Evolutionary conservation across 1,140 invertebrate genomes (phyloP).

Genomic region (Akabosia matsudoensis): DNA sequence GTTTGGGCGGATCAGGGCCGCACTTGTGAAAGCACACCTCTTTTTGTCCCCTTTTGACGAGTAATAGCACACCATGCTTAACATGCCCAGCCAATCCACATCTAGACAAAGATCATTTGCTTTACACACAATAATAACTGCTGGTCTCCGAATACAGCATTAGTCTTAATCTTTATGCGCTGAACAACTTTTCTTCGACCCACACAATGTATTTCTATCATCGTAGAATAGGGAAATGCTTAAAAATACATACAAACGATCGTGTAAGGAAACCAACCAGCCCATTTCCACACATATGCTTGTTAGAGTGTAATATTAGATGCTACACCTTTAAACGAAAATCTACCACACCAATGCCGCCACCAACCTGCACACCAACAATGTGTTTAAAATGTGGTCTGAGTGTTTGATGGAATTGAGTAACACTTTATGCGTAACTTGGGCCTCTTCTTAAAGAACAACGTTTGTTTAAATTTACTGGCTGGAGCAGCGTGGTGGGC

Average conservation of each 20-base stretch:
- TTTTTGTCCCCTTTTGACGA: constrained; percentile 11
- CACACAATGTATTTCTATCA: too few relatives aligned
- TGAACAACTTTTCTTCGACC: neutral
- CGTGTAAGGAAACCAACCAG: neutral
- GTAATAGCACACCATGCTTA: neutral
- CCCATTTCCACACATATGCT: neutral
- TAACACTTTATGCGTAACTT: too few relatives aligned
- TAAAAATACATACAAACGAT: neutral
- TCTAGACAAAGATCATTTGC: neutral
- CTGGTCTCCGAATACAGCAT: neutral
- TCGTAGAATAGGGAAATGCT: neutral
- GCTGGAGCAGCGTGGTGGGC: too few relatives aligned
- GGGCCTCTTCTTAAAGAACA: too few relatives aligned
- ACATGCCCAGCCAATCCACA: neutral
- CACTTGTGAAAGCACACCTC: constrained; percentile 5
- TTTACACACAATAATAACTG: neutral
- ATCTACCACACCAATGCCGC: neutral
- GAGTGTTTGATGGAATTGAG: too few relatives aligned
- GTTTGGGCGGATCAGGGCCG: constrained; percentile 19
- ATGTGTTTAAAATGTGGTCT: too few relatives aligned
- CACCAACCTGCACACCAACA: neutral
- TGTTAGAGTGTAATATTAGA: neutral
- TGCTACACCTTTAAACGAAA: neutral
- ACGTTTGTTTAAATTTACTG: too few relatives aligned
- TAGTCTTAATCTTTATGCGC: neutral